These are phyloP conservation scores for Catharus bicknelli DNA, from an alignment of 2,113 vertebrate species.

Conservation along the genomic window DNA sequence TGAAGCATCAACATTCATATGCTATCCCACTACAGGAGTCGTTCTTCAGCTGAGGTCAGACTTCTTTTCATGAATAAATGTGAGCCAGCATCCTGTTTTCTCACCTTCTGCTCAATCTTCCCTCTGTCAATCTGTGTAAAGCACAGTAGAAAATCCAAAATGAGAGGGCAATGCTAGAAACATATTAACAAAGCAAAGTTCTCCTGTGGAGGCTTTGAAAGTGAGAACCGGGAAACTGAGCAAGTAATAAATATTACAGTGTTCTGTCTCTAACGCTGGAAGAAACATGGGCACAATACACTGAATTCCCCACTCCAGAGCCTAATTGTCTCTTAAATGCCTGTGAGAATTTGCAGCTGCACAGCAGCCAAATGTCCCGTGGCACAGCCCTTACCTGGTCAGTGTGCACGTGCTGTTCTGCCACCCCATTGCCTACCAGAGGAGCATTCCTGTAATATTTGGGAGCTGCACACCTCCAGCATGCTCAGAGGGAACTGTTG, in stretches of 20 bases:
- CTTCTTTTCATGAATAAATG: background rate
- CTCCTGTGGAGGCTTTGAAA: background rate
- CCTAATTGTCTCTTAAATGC: background rate
- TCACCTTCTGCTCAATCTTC: background rate
- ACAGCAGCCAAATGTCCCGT: background rate
- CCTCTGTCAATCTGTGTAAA: background rate
- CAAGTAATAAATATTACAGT: background rate
- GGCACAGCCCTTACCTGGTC: background rate
- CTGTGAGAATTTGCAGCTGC: background rate
- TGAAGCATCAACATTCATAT: background rate
- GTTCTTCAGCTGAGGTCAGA: background rate
- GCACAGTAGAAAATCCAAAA: background rate
- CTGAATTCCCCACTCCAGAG: background rate
- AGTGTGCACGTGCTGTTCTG: accelerated
- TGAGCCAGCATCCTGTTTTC: background rate
- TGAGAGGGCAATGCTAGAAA: background rate
- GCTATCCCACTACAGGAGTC: background rate
- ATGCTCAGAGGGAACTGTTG: background rate
- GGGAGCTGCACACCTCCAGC: background rate
- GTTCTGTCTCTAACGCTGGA: background rate
- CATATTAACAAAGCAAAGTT: background rate
- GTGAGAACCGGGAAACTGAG: background rate
- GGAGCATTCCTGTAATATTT: background rate
- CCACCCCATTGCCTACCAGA: accelerated
- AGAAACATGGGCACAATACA: background rate